phyloP scores from a whole-genome alignment of 2,888 invertebrate genomes.

The Crepidodera aurea region DNA sequence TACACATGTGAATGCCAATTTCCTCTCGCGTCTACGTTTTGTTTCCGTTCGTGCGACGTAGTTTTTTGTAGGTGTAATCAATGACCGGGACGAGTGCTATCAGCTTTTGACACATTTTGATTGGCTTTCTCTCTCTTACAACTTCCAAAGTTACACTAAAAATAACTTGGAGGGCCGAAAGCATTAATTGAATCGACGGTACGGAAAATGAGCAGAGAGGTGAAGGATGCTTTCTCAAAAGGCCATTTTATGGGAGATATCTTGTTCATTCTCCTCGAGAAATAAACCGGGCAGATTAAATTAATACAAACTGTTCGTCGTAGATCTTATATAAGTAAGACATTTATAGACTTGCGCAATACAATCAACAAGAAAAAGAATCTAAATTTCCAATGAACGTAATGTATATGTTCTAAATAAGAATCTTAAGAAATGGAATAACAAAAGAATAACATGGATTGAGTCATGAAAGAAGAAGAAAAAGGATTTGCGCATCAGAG shows the following conservation, averaged over 20 bases:
- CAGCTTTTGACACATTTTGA: constrained; percentile 28
- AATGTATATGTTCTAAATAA: too few relatives aligned
- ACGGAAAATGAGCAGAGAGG: constrained; percentile 16
- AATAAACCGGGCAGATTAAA: not conserved
- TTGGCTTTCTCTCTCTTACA: constrained; percentile 8
- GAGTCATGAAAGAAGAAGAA: too few relatives aligned
- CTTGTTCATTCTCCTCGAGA: not conserved
- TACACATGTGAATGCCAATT: constrained; percentile 37
- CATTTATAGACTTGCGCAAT: too few relatives aligned
- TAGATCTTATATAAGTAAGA: too few relatives aligned
- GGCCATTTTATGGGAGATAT: not conserved
- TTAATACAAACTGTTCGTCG: too few relatives aligned
- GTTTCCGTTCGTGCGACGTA: constrained; percentile 35
- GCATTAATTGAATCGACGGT: constrained; percentile 24
- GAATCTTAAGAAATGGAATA: too few relatives aligned
- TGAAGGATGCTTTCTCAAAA: not conserved
- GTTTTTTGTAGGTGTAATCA: constrained; percentile 33
- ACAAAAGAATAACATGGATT: too few relatives aligned
- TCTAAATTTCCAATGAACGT: too few relatives aligned
- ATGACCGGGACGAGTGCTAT: constrained; percentile 29
- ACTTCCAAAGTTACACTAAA: not conserved
- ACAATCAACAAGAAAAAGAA: too few relatives aligned
- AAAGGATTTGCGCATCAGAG: too few relatives aligned
- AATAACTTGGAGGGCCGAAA: not conserved
- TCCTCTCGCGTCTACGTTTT: constrained; percentile 35